Evolutionary conservation across 2,797 vertebrate species (phyloP), one percentile per base, ranked within the genome.

Genomic region (Acanthornis magna): DNA sequence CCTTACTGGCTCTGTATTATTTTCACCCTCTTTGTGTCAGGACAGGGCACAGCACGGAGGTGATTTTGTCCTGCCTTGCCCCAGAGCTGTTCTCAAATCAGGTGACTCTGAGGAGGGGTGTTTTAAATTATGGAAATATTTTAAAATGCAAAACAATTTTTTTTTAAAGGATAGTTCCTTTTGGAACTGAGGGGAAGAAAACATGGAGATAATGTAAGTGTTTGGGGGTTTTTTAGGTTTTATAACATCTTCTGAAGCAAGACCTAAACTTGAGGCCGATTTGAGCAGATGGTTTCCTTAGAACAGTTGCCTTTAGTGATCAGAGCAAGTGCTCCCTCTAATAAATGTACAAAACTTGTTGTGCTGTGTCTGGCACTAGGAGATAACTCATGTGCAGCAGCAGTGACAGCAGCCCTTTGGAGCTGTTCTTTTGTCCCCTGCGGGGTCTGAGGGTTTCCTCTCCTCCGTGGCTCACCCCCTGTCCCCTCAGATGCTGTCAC

Each of bases 141-240:
- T 89, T 47, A n/a, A 91, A 93, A 71, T 62, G 42, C 13, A 30
- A 36, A 85, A 19, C 8, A 38, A 38, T 14, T 48, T 16, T 19
- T 51, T 26, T 66, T 29, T 1, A 3, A 66, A 40, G 3, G 21
- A 38, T 30, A 12, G 18, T 78, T 88, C 65, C 21, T 47, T 45
- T 68, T 6, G 16, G 11, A 68, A 18, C 27, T 2, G 11, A 65
- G 11, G 25, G 50, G 26, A 66, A 48, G 30, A 62, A 62, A 76
- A 26, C 16, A 38, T 7, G 20, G 27, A 4, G 3, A 16, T 40
- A 30, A 27, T 42, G 0, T 20, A 2, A 1, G 3, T 48, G 13
- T 58, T 68, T 42, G 42, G 42, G 20, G 0, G 8, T 25, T n/a
- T 67, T 72, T 45, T 20, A 21, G 29, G 32, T 80, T 61, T 67